Evolutionary conservation across 1,140 invertebrate genomes (phyloP).

Genomic region (Asobara japonica): DNA sequence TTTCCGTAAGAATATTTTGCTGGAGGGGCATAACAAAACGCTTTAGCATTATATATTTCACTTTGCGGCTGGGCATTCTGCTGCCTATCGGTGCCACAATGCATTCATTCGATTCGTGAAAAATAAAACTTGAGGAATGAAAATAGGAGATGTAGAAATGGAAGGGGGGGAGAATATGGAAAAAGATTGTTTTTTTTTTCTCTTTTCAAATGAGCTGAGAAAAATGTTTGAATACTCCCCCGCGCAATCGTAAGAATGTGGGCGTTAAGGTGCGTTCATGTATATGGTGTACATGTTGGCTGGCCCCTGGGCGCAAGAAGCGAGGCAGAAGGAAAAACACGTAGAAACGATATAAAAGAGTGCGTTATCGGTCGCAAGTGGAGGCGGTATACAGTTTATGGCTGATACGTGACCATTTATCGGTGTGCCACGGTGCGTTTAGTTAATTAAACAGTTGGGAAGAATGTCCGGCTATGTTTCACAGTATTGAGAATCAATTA

Average conservation of each 20-base stretch:
- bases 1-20: constrained; percentile 13
- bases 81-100: constrained; percentile 7
- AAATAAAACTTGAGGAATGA: constrained; percentile 1
- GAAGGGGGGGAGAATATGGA: no score
- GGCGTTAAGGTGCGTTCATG: constrained; percentile 52
- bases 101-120: not conserved
- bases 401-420: constrained; percentile 48
- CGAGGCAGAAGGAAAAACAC: constrained; percentile 13
- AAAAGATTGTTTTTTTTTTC: no score
- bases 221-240: constrained; percentile 18
- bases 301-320: constrained; percentile 9
- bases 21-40: not conserved
- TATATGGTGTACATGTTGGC: constrained; percentile 34
- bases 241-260: constrained; percentile 43
- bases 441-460: constrained; percentile 51
- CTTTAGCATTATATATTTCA: constrained; percentile 1
- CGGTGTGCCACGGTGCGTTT: constrained; percentile 40
- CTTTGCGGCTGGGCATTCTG: not conserved
- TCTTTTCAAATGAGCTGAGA: no score
- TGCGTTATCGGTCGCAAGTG: constrained; percentile 48
- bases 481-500: not conserved
- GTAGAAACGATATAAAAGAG: constrained; percentile 41
- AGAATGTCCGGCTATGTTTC: not conserved
- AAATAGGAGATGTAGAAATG: not conserved
- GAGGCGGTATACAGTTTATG: constrained; percentile 48